Base-by-base conservation (phyloP, 2,888 invertebrate species). In the Scotopteryx bipunctaria region DNA sequence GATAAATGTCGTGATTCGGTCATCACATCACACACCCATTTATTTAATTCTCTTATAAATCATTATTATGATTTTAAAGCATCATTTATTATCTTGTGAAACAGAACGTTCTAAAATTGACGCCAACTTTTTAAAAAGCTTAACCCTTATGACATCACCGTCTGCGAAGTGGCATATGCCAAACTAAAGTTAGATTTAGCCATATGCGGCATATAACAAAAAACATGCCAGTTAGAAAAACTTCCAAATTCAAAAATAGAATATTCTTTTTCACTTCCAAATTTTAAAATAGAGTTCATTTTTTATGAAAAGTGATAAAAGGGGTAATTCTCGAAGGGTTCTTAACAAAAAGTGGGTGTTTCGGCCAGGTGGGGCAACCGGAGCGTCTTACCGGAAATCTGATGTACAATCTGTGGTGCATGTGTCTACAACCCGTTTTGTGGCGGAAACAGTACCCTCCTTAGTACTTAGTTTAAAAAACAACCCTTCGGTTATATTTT, bases 81-180 rank as follows among this genome's bases (percentile, higher is more conserved):
- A 11, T 27, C 5, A 25, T n/a, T 25, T 8, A 27, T 27, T 5
- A 27, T 38, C 53, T 61, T 45, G 58, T 58, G 58, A 66, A 69
- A 66, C 55, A 50, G 56, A 64, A 59, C 55, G 55, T 56, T 73
- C 68, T 72, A 69, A 72, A 76, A 71, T 69, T 72, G 38, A 45
- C 32, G 29, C 35, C 36, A 41, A 36, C 23, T 55, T 59, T 56
- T 49, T 60, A 55, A 81, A 77, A 44, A 51, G 23, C 21, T 76
- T 77, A 84, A 79, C 85, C 85, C 81, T 83, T 83, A 72, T 87
- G 89, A 90, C 86, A 87, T 89, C 87, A 88, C 77, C 84, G 81
- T 81, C 81, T 86, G 81, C 83, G 72, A 81, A 81, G 74, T 67
- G 70, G 84, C 87, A 87, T 84, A 86, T 86, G 86, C 86, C 74